Evolutionary conservation across 2,113 vertebrate genomes (phyloP).

Genomic region (Suncus etruscus): DNA sequence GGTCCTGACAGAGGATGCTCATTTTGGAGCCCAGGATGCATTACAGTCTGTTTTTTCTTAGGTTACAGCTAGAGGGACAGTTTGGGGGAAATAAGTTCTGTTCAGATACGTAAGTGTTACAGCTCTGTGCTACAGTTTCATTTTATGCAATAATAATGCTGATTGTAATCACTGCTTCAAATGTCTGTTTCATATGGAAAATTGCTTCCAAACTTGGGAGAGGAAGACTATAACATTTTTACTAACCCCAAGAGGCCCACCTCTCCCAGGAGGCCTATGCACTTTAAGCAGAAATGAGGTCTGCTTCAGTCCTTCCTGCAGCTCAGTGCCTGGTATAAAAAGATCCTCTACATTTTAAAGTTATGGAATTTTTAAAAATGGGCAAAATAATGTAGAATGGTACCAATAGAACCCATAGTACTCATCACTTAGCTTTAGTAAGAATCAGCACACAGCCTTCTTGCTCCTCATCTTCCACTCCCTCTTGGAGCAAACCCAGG

Average conservation of each 20-base stretch:
- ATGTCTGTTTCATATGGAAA: background rate
- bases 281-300: background rate
- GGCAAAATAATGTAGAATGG: too few relatives aligned
- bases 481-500: too few relatives aligned
- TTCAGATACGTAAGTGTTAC: background rate
- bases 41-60: background rate
- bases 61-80: background rate
- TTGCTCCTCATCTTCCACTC: background rate
- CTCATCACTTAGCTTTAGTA: background rate
- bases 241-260: background rate
- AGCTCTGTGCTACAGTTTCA: background rate
- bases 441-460: background rate
- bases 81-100: background rate
- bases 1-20: fast-evolving
- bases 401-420: too few relatives aligned
- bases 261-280: background rate
- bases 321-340: background rate
- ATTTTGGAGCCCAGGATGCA: background rate
- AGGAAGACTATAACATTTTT: background rate
- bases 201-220: background rate
- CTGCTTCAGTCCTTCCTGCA: background rate
- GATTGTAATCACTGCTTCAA: background rate
- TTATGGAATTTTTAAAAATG: too few relatives aligned
- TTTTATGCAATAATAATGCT: background rate
- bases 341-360: too few relatives aligned